Evolutionary conservation across 2,113 vertebrate genomes (phyloP).

Genomic region (Calidris pygmaea): DNA sequence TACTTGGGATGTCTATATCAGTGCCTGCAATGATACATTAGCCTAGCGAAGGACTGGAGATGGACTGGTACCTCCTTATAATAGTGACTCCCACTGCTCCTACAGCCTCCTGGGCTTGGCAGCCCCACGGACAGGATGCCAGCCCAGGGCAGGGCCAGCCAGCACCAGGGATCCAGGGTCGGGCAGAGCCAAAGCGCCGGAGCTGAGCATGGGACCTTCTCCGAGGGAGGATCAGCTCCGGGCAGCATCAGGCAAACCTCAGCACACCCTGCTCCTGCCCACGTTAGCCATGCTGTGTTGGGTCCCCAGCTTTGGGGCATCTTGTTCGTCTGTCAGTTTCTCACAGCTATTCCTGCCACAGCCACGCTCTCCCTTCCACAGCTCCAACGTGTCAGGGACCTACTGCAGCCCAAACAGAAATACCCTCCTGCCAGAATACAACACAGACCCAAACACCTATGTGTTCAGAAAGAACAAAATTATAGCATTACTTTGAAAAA

Average conservation of each 20-base stretch:
- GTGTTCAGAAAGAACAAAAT: neutral
- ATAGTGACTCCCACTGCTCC: neutral
- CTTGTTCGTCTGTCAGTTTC: no score
- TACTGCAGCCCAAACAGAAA: neutral
- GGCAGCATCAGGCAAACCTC: accelerated
- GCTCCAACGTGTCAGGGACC: accelerated
- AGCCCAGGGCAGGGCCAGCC: neutral
- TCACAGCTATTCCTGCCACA: no score
- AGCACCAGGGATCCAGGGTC: no score
- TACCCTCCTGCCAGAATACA: neutral
- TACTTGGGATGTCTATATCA: constrained; percentile 39
- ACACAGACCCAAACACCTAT: neutral
- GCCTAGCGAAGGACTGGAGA: neutral
- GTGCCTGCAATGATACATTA: constrained; percentile 30
- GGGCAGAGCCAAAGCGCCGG: neutral
- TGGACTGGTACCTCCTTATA: neutral
- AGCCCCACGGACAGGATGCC: neutral
- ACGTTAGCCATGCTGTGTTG: neutral
- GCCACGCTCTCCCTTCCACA: neutral
- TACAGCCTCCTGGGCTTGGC: neutral
- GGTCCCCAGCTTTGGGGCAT: no score
- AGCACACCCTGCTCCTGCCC: accelerated
- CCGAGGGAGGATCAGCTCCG: neutral
- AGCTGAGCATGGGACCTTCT: neutral
- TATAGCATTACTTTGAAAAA: neutral